Base-by-base conservation (phyloP, 2,797 vertebrate genomes). In the Parambassis ranga region DNA sequence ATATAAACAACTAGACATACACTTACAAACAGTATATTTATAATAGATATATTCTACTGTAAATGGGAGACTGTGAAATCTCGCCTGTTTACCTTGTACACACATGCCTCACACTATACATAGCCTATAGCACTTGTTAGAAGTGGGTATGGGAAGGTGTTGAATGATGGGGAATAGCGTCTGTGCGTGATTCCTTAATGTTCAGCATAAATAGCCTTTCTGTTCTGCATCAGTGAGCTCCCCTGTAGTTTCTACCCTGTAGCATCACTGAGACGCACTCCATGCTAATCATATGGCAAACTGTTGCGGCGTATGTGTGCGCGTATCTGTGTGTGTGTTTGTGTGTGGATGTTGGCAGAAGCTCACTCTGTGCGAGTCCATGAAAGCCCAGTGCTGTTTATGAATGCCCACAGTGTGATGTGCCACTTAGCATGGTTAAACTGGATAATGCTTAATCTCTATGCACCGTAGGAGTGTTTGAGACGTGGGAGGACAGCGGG, bases 171-270 rank as follows among this genome's bases (percentile, higher is more conserved):
- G 79, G 69, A 86, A 85, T 63, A 52, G 50, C 60, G 49, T n/a
- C n/a, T n/a, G 62, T 68, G 16, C 60, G 58, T 81, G 85, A 87
- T 89, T 89, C 88, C 84, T 82, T 87, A 80, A 90, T 89, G 85
- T 82, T 88, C 85, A 80, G 53, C 53, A 65, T 65, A 71, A 85
- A 87, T 71, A 75, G 81, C 77, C 53, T 81, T 60, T 77, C 74
- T 48, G 60, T 61, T 78, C 46, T 57, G 66, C 80, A 70, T 71
- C 72, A 65, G 31, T 20, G 65, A 55, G 70, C 81, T 49, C 65
- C 57, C 78, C 77, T 35, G 59, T 23, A 68, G 65, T 60, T 67
- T 71, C 48, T 62, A 71, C 49, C 72, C 65, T 77, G 32, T 1
- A 72, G 68, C 79, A 74, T 74, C 70, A 77, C 35, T 43, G 47